Base-by-base conservation (phyloP, 2,797 vertebrate species). In the Gastrophryne carolinensis region DNA sequence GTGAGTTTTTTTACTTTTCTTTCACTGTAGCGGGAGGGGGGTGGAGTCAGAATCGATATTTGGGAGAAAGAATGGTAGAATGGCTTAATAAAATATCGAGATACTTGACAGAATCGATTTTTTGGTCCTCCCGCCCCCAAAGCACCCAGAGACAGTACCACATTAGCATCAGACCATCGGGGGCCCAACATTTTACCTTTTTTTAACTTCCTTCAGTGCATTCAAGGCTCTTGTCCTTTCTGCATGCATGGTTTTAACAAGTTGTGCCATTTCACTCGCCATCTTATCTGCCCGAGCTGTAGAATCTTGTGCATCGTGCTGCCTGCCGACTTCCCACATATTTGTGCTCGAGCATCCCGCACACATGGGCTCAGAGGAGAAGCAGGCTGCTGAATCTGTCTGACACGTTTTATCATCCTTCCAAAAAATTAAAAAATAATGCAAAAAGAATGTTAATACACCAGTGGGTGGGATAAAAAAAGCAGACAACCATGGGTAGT, bases 171-270 rank as follows among this genome's bases (percentile, higher is more conserved):
- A 13, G n/a, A n/a, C n/a, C n/a, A n/a, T n/a, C n/a, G n/a, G n/a
- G n/a, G n/a, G n/a, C n/a, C n/a, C n/a, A n/a, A n/a, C 13, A 34
- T 9, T 85, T 75, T 11, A 98, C 96, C 92, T 93, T 69, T 79
- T 85, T 72, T 87, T 86, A 29, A 88, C 88, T 80, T 91, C 85
- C 72, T 12, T 75, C 23, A 95, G 81, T 79, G 81, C 90, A 47
- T 84, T 75, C 21, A 95, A 82, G 79, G 81, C 90, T 44, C 83
- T 75, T 1, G 90, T 85, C 5, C 81, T 82, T 72, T 94, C 92
- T 67, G 92, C 86, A 78, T 89, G 84, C 12, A 93, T 81, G 13
- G 68, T 58, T 29, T 73, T 72, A 0, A 69, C 82, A 11, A 87
- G 67, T 30, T 89, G 86, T 73, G 93, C 89, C 58, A 90, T 82